Conservation (phyloP, 2,888 invertebrate genomes). For the Plagiodera versicolora region DNA sequence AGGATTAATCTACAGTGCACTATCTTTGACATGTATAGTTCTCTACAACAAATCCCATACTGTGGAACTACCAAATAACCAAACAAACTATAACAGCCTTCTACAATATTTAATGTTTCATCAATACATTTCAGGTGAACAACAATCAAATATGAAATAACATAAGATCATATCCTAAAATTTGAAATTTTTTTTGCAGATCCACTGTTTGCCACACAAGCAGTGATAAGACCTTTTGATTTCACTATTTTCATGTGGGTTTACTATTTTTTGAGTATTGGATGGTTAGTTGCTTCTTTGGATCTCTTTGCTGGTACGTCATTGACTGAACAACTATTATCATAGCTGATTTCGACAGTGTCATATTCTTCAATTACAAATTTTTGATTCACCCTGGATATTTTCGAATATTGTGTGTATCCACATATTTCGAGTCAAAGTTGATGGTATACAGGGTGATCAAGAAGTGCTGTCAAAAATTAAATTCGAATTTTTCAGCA, state of each 20-base stretch:
- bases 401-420: too few relatives aligned
- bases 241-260: slow-evolving; percentile 38
- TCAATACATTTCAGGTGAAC: background rate
- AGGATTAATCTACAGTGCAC: slow-evolving; percentile 28
- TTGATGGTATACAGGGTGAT: too few relatives aligned
- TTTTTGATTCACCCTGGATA: too few relatives aligned
- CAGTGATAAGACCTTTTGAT: slow-evolving; percentile 30
- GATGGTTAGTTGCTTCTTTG: slow-evolving; percentile 35
- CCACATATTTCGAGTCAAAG: too few relatives aligned
- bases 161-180: too few relatives aligned
- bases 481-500: slow-evolving; percentile 34
- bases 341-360: too few relatives aligned
- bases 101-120: background rate
- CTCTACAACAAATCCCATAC: slow-evolving; percentile 15
- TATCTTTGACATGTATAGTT: slow-evolving; percentile 31
- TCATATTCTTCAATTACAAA: too few relatives aligned
- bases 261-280: slow-evolving; percentile 33
- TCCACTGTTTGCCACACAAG: background rate
- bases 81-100: background rate
- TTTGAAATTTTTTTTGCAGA: background rate
- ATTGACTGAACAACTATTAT: too few relatives aligned
- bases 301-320: slow-evolving; percentile 34
- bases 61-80: background rate
- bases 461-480: too few relatives aligned
- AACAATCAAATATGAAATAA: background rate